These are phyloP conservation scores for Perca flavescens DNA, from an alignment of 2,113 vertebrate species.

Conservation along the genomic window DNA sequence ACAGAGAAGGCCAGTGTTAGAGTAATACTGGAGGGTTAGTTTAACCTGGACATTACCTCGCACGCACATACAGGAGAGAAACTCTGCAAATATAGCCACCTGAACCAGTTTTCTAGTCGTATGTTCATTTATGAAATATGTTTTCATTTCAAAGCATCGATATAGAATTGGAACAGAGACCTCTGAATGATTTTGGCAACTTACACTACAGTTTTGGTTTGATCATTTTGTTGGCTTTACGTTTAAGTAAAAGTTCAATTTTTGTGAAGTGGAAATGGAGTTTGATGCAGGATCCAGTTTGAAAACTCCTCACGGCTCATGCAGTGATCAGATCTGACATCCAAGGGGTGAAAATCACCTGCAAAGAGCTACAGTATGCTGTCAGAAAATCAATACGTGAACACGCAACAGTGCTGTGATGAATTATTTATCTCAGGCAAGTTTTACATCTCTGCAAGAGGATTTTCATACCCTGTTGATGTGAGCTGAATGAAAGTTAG, in stretches of 20 bases:
- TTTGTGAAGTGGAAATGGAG: neutral
- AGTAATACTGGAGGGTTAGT: conserved; percentile 40
- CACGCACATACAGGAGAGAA: neutral
- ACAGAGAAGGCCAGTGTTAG: conserved; percentile 52
- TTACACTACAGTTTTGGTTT: neutral
- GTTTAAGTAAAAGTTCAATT: neutral
- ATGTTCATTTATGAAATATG: neutral
- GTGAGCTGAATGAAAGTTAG: neutral
- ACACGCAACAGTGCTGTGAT: neutral
- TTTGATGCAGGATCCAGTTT: neutral
- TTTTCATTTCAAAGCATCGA: neutral
- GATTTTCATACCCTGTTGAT: neutral
- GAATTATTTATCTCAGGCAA: conserved; percentile 32
- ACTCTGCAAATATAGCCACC: neutral
- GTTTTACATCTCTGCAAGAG: conserved; percentile 10
- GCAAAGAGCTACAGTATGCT: neutral
- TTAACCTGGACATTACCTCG: conserved; percentile 35
- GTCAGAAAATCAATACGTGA: conserved; percentile 42
- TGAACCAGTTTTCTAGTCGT: neutral
- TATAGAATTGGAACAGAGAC: neutral
- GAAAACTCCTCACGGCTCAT: neutral
- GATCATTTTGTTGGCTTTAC: neutral
- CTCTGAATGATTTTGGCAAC: neutral
- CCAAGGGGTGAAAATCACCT: conserved; percentile 1
- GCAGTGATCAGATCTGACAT: conserved; percentile 17